phyloP scores from a whole-genome alignment of 2,888 invertebrate genomes.

The Tenthredo notha region DNA sequence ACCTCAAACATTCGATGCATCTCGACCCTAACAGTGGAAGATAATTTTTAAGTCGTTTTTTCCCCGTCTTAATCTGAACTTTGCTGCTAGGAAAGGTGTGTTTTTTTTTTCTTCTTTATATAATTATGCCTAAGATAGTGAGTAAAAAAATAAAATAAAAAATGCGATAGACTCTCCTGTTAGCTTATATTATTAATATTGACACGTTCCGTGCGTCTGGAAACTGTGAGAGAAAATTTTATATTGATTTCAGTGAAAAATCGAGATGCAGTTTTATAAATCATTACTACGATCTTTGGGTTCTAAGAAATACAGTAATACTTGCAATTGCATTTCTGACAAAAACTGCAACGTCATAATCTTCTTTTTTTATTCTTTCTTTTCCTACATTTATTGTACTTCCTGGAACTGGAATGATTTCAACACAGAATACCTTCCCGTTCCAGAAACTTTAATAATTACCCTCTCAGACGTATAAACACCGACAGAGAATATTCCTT shows the following conservation, averaged over 20 bases:
- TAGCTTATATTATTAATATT: neutral
- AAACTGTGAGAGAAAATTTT: neutral
- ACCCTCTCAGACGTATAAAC: neutral
- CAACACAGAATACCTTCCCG: neutral
- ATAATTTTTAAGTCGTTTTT: slow-evolving; percentile 48
- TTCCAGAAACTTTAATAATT: neutral
- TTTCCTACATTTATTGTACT: neutral
- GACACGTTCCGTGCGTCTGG: slow-evolving; percentile 3
- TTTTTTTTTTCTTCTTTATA: neutral
- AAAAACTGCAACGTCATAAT: neutral
- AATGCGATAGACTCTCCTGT: neutral
- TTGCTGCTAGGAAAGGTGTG: neutral
- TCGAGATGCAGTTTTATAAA: neutral
- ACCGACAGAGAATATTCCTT: neutral
- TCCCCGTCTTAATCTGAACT: slow-evolving; percentile 34
- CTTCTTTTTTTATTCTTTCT: no score
- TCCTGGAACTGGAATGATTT: neutral
- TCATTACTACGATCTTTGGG: neutral
- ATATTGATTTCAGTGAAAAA: neutral
- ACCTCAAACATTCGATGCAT: slow-evolving; percentile 29
- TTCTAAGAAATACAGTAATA: neutral
- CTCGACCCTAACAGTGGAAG: slow-evolving; percentile 27
- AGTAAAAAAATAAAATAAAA: neutral
- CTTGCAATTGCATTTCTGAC: neutral
- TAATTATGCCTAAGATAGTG: slow-evolving; percentile 2